phyloP scores from a whole-genome alignment of 2,797 vertebrate genomes.

The Sebastes melanostomus region DNA sequence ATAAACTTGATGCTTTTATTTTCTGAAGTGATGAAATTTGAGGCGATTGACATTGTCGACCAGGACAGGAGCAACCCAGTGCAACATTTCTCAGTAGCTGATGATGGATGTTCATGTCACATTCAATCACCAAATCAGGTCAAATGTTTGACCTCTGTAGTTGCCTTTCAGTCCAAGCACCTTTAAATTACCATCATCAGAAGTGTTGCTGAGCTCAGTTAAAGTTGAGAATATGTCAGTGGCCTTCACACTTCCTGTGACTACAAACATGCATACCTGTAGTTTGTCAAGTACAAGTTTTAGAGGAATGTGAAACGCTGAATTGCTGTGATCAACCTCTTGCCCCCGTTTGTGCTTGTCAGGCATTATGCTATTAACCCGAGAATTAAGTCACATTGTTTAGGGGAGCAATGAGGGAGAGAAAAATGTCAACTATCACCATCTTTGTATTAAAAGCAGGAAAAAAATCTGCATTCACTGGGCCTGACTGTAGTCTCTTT shows the following conservation, averaged over 20 bases:
- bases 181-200: not conserved
- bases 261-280: not conserved
- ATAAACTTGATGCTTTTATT: not conserved
- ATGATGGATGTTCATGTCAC: not conserved
- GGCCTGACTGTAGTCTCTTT: not conserved
- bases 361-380: not conserved
- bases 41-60: not conserved
- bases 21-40: not conserved
- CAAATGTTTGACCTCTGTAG: not conserved
- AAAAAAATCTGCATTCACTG: not conserved
- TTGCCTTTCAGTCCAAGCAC: constrained; percentile 24
- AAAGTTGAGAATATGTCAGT: not conserved
- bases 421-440: not conserved
- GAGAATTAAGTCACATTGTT: not conserved
- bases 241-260: not conserved
- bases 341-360: not conserved
- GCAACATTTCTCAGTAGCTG: not conserved
- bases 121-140: not conserved
- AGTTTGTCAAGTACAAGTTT: not conserved
- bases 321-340: not conserved
- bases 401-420: not conserved
- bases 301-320: not conserved
- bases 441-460: not conserved
- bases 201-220: not conserved
- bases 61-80: not conserved